phyloP scores from a whole-genome alignment of 2,888 invertebrate species.

The Tiliacea citrago region DNA sequence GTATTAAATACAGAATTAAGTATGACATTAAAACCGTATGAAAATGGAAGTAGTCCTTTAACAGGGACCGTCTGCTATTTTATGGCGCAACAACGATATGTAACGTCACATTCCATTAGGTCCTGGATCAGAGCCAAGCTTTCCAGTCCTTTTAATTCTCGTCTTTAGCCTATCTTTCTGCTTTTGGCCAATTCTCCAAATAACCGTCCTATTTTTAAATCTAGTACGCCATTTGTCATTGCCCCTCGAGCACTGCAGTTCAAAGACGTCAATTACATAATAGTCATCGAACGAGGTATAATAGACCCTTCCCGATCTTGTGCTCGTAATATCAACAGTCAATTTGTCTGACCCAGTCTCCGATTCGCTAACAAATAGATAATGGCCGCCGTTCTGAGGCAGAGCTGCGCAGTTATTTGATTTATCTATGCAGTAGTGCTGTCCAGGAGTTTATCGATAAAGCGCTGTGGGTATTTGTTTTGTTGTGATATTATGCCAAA shows the following conservation, averaged over 20 bases:
- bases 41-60: background rate
- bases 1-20: background rate
- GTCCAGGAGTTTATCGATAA: slow-evolving; percentile 39
- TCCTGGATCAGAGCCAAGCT: background rate
- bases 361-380: slow-evolving; percentile 67
- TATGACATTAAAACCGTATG: background rate
- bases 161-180: background rate
- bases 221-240: slow-evolving; percentile 26
- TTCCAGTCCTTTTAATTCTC: background rate
- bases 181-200: background rate
- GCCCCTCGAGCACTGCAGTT: slow-evolving; percentile 23
- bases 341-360: slow-evolving; percentile 69
- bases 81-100: background rate
- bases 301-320: slow-evolving; percentile 40
- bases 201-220: background rate
- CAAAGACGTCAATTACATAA: slow-evolving; percentile 31
- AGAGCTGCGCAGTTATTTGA: slow-evolving; percentile 67
- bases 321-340: slow-evolving; percentile 55
- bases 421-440: slow-evolving; percentile 52
- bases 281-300: slow-evolving; percentile 6
- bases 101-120: background rate
- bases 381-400: slow-evolving; percentile 57
- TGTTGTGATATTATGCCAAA: background rate
- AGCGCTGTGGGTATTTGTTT: background rate
- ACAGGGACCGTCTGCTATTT: background rate